Conservation (phyloP, 2,888 invertebrate genomes). For the Parnassius apollo region DNA sequence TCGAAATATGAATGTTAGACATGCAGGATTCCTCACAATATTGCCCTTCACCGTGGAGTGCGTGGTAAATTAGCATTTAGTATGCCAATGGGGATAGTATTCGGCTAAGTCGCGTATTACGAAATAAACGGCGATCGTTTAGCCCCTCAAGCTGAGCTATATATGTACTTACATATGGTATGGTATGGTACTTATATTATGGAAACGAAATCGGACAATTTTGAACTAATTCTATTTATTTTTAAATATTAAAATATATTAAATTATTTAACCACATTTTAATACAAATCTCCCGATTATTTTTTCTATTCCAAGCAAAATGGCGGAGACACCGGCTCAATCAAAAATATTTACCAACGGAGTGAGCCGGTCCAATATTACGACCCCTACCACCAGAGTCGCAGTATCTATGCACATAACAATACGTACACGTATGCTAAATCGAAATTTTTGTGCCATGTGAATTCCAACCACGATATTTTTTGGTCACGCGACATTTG, state of each 20-base stretch:
- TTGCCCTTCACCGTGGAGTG: too few species aligned
- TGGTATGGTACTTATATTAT: too few species aligned
- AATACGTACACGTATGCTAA: constrained; percentile 28
- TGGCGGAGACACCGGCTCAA: constrained; percentile 49
- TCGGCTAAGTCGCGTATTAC: too few species aligned
- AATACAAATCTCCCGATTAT: constrained; percentile 38
- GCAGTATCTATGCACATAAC: constrained; percentile 42
- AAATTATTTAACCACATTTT: constrained; percentile 37
- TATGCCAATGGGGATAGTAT: too few species aligned
- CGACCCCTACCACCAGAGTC: constrained; percentile 43
- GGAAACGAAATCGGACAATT: too few species aligned
- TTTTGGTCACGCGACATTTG: constrained; percentile 24
- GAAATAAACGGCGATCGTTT: too few species aligned
- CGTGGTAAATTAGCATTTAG: too few species aligned
- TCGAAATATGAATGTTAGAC: too few species aligned
- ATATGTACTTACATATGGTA: too few species aligned
- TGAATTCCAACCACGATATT: constrained; percentile 40
- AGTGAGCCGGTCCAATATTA: constrained; percentile 55
- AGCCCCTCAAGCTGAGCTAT: too few species aligned
- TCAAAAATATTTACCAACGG: constrained; percentile 65
- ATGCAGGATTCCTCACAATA: too few species aligned
- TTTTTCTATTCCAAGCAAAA: constrained; percentile 45
- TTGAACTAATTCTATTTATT: too few species aligned
- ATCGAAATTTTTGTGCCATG: constrained; percentile 39
- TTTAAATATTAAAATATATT: background rate